These are phyloP conservation scores for Parotocinclus haroldoi DNA, from an alignment of 2,797 vertebrate species.

Conservation along the genomic window DNA sequence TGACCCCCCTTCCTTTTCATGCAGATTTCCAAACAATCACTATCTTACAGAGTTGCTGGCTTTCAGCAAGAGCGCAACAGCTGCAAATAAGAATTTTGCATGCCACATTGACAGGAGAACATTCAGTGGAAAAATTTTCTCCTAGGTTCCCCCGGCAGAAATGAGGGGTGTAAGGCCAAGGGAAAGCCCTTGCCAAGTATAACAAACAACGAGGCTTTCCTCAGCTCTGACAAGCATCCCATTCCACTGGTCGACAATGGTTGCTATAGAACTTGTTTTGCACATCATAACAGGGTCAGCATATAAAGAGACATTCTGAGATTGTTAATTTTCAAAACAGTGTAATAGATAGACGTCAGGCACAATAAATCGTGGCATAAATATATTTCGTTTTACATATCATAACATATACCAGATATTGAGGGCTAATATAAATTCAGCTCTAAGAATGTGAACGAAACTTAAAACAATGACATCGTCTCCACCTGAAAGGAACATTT, in stretches of 20 bases:
- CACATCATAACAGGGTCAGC: constrained; percentile 83
- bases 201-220: constrained; percentile 93
- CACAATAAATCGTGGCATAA: no score
- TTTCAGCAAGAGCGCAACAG: constrained; percentile 70
- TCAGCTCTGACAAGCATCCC: constrained; percentile 78
- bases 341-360: no score
- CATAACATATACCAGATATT: no score
- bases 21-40: constrained; percentile 57
- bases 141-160: constrained; percentile 76
- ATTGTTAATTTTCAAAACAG: constrained; percentile 31
- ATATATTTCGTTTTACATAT: no score
- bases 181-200: constrained; percentile 76
- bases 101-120: constrained; percentile 80
- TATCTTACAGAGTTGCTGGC: constrained; percentile 78
- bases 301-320: constrained; percentile 61
- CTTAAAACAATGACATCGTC: no score
- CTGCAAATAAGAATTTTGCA: constrained; percentile 71
- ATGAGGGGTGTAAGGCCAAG: constrained; percentile 72
- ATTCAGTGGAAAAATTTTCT: constrained; percentile 75
- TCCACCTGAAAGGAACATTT: no score
- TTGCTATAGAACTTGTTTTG: constrained; percentile 91
- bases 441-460: no score
- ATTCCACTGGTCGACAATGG: constrained; percentile 81
- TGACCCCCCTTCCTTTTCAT: constrained; percentile 47
- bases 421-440: no score